Evolutionary conservation across 23 tunicate genomes (phyloP), one percentile per base, ranked within the genome.

Genomic region (Oikopleura dioica): DNA sequence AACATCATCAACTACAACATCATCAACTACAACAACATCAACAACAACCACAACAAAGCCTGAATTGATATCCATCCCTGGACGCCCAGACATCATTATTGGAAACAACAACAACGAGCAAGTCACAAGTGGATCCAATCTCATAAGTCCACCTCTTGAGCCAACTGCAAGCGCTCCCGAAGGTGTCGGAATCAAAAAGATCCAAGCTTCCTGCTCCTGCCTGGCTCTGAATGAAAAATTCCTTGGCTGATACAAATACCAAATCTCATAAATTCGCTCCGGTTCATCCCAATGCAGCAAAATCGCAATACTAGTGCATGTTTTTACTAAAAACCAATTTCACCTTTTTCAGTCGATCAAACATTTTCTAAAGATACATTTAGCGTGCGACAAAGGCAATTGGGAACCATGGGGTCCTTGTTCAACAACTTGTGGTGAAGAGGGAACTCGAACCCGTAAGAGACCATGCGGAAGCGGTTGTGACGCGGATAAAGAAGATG

Each of bases 401-500:
- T 63, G 72, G 72, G 72, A 63, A 63, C 72, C 72, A 16, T 63
- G 72, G 72, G 33, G 32, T 21, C 72, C 72, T 16, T 63, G 72
- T 63, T 12, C 72, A 12, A 16, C 33, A 21, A 21, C 72, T 21
- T 63, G 72, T 28, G 72, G 72, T 2, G 32, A 23, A 28, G 72
- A 63, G 5, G 72, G 72, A 63, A 28, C 29, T 12, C 29, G 33
- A 63, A 63, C 72, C 2, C 72, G 72, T 12, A 63, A 23, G 4
- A 24, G 72, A 24, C 72, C 72, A 28, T 63, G 72, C 33, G 33
- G 33, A 12, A 28, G 33, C 2, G 33, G 30, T 63, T 63, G 72
- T 63, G 33, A 63, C 33, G 30, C 72, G 2, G 72, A 63, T 12
- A 63, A 63, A 2, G 30, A 2, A 63, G 72, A 63, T 2, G 72